A percentile compares a stretch with the other conserved stretches of the same genome.
Conservation (phyloP, 2,888 invertebrate genomes). For the Agapostemon virescens region DNA sequence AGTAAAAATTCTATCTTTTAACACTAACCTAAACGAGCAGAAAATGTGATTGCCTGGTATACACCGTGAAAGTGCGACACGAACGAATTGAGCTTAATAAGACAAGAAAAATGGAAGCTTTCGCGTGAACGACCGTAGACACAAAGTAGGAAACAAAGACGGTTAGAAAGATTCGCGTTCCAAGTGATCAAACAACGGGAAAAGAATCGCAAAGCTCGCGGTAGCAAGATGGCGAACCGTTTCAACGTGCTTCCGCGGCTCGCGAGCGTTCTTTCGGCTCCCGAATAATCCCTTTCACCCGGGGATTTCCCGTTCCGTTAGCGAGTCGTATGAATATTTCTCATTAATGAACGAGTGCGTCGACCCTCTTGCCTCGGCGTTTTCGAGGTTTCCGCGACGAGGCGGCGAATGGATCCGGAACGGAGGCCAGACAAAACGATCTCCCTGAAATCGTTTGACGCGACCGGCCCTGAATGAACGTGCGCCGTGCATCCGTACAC, state of each 20-base stretch:
- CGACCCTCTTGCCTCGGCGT: slow-evolving; percentile 51
- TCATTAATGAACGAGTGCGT: slow-evolving; percentile 53
- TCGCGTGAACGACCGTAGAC: background rate
- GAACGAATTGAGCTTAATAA: no score
- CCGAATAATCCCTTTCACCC: slow-evolving; percentile 17
- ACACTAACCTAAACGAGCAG: no score
- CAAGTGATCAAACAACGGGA: background rate
- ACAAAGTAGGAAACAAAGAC: no score
- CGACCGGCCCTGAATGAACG: background rate
- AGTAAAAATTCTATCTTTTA: no score
- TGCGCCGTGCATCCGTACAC: background rate
- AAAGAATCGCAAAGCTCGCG: background rate
- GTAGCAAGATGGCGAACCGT: background rate
- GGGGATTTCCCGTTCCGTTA: slow-evolving; percentile 11
- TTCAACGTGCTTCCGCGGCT: background rate
- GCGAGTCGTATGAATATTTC: slow-evolving; percentile 50
- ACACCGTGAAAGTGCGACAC: no score
- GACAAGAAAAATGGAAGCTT: background rate
- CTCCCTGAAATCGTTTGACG: slow-evolving; percentile 25
- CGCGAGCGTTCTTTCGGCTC: slow-evolving; percentile 16
- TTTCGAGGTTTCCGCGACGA: slow-evolving; percentile 34
- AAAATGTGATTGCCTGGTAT: no score
- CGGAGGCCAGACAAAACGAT: slow-evolving; percentile 2
- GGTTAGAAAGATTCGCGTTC: no score
- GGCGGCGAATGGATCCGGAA: slow-evolving; percentile 10